Evolutionary conservation across 2,113 vertebrate genomes (phyloP).

Genomic region (Xiphorhynchus elegans): DNA sequence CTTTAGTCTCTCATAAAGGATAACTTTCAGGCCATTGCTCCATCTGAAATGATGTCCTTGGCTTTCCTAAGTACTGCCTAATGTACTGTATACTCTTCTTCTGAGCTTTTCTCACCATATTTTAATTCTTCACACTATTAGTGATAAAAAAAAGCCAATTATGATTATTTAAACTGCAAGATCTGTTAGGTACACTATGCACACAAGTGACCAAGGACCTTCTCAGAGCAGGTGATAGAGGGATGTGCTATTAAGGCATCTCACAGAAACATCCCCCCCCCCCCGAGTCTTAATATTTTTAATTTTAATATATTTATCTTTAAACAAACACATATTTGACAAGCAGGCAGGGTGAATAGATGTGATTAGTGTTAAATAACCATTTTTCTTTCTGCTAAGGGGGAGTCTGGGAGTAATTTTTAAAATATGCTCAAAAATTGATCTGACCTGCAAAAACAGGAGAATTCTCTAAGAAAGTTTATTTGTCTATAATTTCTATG

Average conservation of each 20-base stretch:
- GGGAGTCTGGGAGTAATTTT: rapidly evolving
- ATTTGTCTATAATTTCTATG: not conserved
- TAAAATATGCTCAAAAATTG: not conserved
- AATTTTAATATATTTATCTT: not conserved
- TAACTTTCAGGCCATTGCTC: not conserved
- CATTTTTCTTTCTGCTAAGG: not conserved
- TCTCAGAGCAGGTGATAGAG: no score
- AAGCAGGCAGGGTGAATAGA: not conserved
- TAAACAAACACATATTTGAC: not conserved
- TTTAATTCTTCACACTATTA: not conserved
- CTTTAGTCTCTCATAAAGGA: not conserved
- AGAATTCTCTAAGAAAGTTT: rapidly evolving
- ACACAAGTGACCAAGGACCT: no score
- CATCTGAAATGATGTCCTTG: constrained; percentile 6
- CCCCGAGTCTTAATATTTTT: not conserved
- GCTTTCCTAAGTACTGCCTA: not conserved
- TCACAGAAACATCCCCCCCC: no score
- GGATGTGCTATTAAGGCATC: no score
- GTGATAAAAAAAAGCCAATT: no score
- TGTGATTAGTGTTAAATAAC: not conserved
- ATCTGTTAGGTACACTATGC: no score
- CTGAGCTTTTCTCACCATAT: not conserved
- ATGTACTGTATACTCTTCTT: not conserved
- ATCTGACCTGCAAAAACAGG: not conserved
- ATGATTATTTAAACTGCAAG: no score